Base-by-base conservation (phyloP, 2,888 invertebrate genomes). In the Oscheius sp. region DNA sequence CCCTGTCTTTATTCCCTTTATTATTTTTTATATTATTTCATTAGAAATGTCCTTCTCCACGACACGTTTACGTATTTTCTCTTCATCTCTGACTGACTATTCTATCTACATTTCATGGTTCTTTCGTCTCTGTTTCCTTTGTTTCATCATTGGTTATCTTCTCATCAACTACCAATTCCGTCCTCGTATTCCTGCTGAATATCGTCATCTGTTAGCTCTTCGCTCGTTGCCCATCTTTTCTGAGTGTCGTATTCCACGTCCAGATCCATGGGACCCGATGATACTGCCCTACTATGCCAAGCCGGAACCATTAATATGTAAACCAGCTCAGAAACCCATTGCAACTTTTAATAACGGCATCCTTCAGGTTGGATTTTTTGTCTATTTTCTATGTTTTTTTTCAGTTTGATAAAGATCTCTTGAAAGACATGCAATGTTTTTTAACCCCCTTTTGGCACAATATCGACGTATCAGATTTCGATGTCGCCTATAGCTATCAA, bases 191-290 rank as follows among this genome's bases (percentile, higher is more conserved):
- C 36, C 33, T 20, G 33, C 32, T 30, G 30, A 32, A 20, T 33
- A 17, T 3, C 5, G 20, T 3, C 54, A 33, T 54, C 17, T 32
- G 12, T 8, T 14, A 26, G 36, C 70, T 38, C 63, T 73, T 8
- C 65, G 59, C 12, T 51, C 62, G 26, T 32, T 30, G n/a, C 63
- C 65, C 17, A 57, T 69, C 36, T 24, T 45, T 12, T 62, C 71
- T 0, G 73, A 73, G 28, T 78, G 78, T 63, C 47, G 72, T n/a
- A 66, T 82, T 4, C 80, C 80, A 0, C 54, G 68, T 57, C 49
- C 73, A 1, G 74, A 82, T 64, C 81, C 81, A 17, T 82, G 77
- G 77, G 82, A 82, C 66, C 72, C 70, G 1, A 68, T 75, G 0
- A 77, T 82, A 59, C 47, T 72, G 5, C 45, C 67, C 3, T 82